Evolutionary conservation across 2,113 vertebrate genomes (phyloP), one percentile per base, ranked within the genome.

Genomic region (Hymenochirus boettgeri): DNA sequence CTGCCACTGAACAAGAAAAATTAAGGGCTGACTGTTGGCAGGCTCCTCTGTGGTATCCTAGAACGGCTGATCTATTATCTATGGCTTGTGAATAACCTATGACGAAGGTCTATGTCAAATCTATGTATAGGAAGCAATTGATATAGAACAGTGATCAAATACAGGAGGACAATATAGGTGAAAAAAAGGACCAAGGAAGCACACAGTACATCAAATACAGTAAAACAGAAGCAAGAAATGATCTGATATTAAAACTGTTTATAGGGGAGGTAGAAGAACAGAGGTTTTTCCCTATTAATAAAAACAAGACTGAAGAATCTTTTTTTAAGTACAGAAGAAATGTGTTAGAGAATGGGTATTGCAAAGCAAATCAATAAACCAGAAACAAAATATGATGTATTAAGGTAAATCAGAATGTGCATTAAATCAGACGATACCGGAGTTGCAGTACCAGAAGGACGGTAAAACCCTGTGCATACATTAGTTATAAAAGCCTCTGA

Each of bases 41-140:
- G 48, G 65, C 65, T 69, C 53, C 64, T 66, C 48, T 69, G 57
- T 69, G 57, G 65, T 52, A 45, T 60, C 57, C 57, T 69, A 53
- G 52, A 52, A 60, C 48, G 53, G 56, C 65, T 69, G 65, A 69
- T 69, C 56, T 69, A 60, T 59, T 60, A 69, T 59, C 60, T 69
- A 69, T 69, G 65, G 65, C 65, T 69, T 69, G 56, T 60, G 47
- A 46, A 52, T 39, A 42, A 39, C 27, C 46, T 59, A 42, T 60
- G 33, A 60, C 60, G 65, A 24, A 53, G 25, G 25, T 53, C 55
- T 52, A 59, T 25, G 35, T 60, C 45, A 59, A 52, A 48, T 47
- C 31, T 33, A 54, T 52, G 53, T 45, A 52, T 25, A 7, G 19
- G 19, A 29, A 35, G 45, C 25, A 17, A 42, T 22, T 15, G 15